A percentile compares a stretch with the other conserved stretches of the same genome.
These are phyloP conservation scores for Catocala nupta DNA, from an alignment of 2,888 invertebrate genomes.

Conservation along the genomic window DNA sequence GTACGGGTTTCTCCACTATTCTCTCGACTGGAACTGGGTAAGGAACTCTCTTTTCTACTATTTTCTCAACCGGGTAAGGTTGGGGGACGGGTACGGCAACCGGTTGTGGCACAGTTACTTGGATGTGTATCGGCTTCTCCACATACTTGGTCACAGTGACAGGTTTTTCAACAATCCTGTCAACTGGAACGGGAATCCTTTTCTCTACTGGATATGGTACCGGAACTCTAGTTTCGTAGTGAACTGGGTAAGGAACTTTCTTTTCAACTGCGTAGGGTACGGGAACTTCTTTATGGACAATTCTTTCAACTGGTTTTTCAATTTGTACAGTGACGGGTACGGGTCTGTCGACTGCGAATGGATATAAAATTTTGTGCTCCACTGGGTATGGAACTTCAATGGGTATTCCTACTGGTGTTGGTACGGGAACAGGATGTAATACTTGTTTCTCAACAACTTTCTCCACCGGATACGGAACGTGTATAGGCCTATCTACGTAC, in stretches of 20 bases:
- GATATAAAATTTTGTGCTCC: constrained; percentile 73
- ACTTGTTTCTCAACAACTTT: constrained; percentile 85
- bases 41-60: constrained; percentile 82
- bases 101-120: constrained; percentile 77
- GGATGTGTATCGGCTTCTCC: constrained; percentile 77
- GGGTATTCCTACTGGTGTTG: constrained; percentile 79
- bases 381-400: constrained; percentile 71
- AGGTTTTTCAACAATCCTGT: constrained; percentile 86
- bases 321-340: constrained; percentile 78
- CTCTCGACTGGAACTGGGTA: constrained; percentile 79
- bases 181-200: constrained; percentile 74
- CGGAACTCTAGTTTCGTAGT: constrained; percentile 79
- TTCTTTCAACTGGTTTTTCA: constrained; percentile 69
- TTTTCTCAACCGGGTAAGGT: constrained; percentile 84
- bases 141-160: constrained; percentile 82
- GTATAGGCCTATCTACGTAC: constrained; percentile 83
- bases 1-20: constrained; percentile 79
- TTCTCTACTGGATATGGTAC: constrained; percentile 83
- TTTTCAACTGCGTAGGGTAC: constrained; percentile 86
- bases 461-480: constrained; percentile 83
- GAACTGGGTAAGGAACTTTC: constrained; percentile 78
- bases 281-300: constrained; percentile 76
- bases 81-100: constrained; percentile 74
- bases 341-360: constrained; percentile 77
- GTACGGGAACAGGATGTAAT: constrained; percentile 74